These are phyloP conservation scores for Sphenopsis melanotis DNA, from an alignment of 2,797 vertebrate genomes.

Conservation along the genomic window DNA sequence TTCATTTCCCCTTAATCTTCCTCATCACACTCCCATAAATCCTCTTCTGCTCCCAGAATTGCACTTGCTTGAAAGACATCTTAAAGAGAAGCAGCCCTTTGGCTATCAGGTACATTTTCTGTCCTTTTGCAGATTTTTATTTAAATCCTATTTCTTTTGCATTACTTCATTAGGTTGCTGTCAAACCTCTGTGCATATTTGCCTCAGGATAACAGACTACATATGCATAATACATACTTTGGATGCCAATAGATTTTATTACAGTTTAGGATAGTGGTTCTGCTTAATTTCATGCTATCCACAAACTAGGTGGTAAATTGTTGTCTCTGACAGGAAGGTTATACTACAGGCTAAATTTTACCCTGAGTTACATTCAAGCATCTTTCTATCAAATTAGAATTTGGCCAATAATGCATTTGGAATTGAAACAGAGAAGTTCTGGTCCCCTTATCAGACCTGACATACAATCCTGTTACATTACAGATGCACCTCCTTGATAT, in stretches of 20 bases:
- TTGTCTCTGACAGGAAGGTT: neutral
- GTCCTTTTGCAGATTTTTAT: conserved; percentile 34
- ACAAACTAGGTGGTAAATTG: conserved; percentile 12
- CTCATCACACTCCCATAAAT: neutral
- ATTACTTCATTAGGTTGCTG: conserved; percentile 31
- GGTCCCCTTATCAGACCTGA: neutral
- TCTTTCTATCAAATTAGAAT: neutral
- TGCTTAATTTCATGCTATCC: conserved; percentile 42
- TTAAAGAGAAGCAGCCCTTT: neutral
- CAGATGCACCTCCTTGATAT: neutral
- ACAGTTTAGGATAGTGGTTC: conserved; percentile 27
- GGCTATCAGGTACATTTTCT: neutral
- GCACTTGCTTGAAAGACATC: neutral
- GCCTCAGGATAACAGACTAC: conserved; percentile 34
- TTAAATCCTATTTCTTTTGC: conserved; percentile 52
- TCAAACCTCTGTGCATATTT: conserved; percentile 24
- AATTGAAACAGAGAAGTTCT: neutral
- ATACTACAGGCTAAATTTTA: conserved; percentile 7
- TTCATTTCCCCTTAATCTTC: neutral
- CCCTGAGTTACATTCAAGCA: neutral
- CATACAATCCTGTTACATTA: neutral
- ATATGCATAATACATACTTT: conserved; percentile 47
- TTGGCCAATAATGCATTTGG: neutral
- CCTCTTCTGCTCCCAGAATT: neutral
- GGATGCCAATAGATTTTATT: conserved; percentile 55